A percentile compares a stretch with the other conserved stretches of the same genome.
Conservation (phyloP, 1,140 invertebrate species). For the Danaus melanippus region DNA sequence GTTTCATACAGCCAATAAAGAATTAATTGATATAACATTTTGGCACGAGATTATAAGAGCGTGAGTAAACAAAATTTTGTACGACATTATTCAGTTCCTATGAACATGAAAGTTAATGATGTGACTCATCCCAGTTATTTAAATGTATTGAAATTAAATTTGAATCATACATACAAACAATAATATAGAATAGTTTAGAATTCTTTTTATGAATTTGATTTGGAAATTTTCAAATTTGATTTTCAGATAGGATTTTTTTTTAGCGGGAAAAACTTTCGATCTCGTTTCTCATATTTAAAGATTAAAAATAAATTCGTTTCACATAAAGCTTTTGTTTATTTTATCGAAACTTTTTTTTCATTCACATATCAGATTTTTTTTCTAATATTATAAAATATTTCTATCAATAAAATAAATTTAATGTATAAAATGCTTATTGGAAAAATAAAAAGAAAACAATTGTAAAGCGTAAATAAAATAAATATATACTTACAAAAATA, state of each 20-base stretch:
- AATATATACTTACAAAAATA: slow-evolving; percentile 67
- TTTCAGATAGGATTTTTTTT: slow-evolving; percentile 1
- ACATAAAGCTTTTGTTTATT: no score
- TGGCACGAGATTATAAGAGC: slow-evolving; percentile 38
- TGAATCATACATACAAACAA: no score
- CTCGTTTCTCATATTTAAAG: no score
- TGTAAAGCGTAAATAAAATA: not conserved
- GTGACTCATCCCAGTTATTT: slow-evolving; percentile 34
- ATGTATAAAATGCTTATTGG: not conserved
- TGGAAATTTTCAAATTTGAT: slow-evolving; percentile 4
- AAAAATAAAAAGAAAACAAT: slow-evolving; percentile 6
- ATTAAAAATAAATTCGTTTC: no score
- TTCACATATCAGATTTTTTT: no score
- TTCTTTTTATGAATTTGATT: no score
- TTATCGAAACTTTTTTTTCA: no score
- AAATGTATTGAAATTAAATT: slow-evolving; percentile 17
- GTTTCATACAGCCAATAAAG: no score
- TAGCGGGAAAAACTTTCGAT: not conserved
- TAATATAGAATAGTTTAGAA: no score
- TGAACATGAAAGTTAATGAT: slow-evolving; percentile 22
- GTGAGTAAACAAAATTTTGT: slow-evolving; percentile 54
- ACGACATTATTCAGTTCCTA: slow-evolving; percentile 43
- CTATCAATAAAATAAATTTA: slow-evolving; percentile 1
- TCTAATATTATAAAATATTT: not conserved
- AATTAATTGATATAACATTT: slow-evolving; percentile 31